phyloP scores from a whole-genome alignment of 2,797 vertebrate species.

The Manis pentadactyla region DNA sequence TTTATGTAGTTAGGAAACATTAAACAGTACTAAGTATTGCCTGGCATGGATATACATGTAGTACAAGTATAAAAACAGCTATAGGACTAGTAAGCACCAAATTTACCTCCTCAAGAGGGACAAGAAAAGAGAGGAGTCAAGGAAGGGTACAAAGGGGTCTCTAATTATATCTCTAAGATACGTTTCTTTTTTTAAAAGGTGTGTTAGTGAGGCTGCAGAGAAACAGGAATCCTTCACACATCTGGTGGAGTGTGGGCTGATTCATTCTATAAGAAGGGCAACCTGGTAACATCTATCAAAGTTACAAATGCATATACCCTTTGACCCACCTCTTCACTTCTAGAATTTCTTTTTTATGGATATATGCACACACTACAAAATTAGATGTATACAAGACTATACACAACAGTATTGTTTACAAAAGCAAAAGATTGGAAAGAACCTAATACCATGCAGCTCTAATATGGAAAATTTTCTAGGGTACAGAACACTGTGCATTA shows the following conservation, averaged over 20 bases:
- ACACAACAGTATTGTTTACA: background rate
- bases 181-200: background rate
- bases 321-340: background rate
- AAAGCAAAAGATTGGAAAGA: slow-evolving; percentile 49
- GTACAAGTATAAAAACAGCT: background rate
- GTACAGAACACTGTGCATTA: background rate
- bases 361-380: background rate
- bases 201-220: background rate
- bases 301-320: background rate
- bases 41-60: background rate
- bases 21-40: background rate
- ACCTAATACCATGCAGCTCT: background rate
- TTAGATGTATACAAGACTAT: background rate
- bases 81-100: background rate
- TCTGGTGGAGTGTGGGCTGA: background rate
- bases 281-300: background rate
- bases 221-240: background rate
- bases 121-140: background rate
- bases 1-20: background rate
- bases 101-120: background rate
- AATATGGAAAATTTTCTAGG: background rate
- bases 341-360: slow-evolving; percentile 12
- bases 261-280: background rate
- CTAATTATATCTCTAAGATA: background rate
- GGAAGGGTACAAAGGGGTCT: background rate